These are phyloP conservation scores for Aldrovandia affinis DNA, from an alignment of 2,797 vertebrate genomes.

Conservation along the genomic window DNA sequence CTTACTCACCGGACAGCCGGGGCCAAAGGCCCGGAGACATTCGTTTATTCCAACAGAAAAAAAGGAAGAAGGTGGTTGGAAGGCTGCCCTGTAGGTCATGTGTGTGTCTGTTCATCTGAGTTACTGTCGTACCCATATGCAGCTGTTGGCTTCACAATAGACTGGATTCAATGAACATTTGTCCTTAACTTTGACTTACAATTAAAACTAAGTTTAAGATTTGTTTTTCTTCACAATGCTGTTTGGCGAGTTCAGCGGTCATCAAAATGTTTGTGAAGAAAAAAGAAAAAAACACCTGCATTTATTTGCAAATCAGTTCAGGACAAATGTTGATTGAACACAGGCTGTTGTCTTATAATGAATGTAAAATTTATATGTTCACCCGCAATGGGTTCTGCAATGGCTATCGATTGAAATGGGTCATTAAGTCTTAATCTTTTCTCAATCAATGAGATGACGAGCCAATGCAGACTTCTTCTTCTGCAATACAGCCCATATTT, in stretches of 20 bases:
- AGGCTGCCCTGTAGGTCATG: background rate
- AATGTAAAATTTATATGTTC: conserved; percentile 55
- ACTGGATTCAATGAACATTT: background rate
- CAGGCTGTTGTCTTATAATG: conserved; percentile 3
- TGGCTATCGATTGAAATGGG: conserved; percentile 75
- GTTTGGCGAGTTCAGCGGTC: background rate
- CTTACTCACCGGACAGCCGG: background rate
- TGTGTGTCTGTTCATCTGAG: background rate
- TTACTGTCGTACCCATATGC: background rate
- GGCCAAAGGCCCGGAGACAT: background rate
- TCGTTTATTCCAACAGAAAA: no score
- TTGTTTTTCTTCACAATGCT: background rate
- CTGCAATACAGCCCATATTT: conserved; percentile 17
- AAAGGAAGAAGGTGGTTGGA: background rate
- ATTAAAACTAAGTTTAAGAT: background rate
- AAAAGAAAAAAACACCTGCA: background rate
- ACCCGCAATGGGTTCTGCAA: conserved; percentile 62
- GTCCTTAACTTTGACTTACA: no score
- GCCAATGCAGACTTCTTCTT: background rate
- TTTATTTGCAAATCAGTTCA: background rate
- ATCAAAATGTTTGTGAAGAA: background rate
- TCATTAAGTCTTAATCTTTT: conserved; percentile 77
- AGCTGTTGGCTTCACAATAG: background rate
- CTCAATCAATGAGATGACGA: conserved; percentile 68
- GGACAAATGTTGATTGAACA: conserved; percentile 3